Evolutionary conservation across 1,140 invertebrate species (phyloP).

Genomic region (Brachionus paranguensis): DNA sequence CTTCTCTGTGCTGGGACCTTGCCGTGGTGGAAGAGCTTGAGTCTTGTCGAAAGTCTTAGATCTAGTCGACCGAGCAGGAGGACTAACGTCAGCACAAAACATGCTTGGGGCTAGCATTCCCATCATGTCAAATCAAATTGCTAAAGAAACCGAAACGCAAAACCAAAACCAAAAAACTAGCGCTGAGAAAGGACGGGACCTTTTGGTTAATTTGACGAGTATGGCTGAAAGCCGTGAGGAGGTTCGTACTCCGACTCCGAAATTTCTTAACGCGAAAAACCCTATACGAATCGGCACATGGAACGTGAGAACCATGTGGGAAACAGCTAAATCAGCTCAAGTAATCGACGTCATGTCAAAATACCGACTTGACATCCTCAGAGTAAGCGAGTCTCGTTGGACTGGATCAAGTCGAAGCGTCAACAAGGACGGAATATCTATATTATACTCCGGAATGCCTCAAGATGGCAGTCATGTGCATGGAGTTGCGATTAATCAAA

Average conservation of each 20-base stretch:
- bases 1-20: too few relatives aligned
- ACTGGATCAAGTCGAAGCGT: too few relatives aligned
- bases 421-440: too few relatives aligned
- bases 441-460: too few relatives aligned
- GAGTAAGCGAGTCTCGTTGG: too few relatives aligned
- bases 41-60: too few relatives aligned
- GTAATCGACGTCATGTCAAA: neutral
- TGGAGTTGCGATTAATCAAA: too few relatives aligned
- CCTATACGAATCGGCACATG: neutral
- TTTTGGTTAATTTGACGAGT: neutral
- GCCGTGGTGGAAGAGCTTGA: too few relatives aligned
- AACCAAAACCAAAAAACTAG: neutral
- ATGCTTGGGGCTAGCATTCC: too few relatives aligned
- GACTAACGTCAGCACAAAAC: too few relatives aligned
- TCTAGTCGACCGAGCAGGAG: too few relatives aligned
- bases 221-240: neutral
- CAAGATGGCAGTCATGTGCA: too few relatives aligned
- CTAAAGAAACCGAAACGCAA: slow-evolving; percentile 40
- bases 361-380: neutral
- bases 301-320: neutral
- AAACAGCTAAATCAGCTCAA: neutral
- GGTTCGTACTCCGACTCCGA: neutral
- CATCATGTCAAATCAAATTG: slow-evolving; percentile 49
- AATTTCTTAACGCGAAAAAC: neutral
- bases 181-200: neutral